Evolutionary conservation across 2,888 invertebrate genomes (phyloP), one percentile per base, ranked within the genome.

Genomic region (Tenthredo distinguenda): DNA sequence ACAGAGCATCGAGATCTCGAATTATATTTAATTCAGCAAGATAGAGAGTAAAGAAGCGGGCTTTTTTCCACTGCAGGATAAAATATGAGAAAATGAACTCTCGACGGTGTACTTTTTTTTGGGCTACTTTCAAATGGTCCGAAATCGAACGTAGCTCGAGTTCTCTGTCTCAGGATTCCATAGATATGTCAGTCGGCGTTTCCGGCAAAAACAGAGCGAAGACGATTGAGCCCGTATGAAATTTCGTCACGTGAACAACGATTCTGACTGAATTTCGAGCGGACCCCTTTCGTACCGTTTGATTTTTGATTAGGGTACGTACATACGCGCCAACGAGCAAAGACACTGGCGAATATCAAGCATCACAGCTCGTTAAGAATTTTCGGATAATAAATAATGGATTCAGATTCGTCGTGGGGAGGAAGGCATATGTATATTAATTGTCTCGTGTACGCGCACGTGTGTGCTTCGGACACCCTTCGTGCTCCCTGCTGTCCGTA

Each of bases 381-480:
- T 72, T 26, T 7, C 50, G 31, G 31, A 77, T 77, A 31, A 55
- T 77, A 77, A 50, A 77, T 77, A 77, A 77, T 77, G 77, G n/a
- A 77, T 77, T 55, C 34, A 77, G 55, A 77, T 40, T 72, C 72
- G 43, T 37, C n/a, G 40, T 43, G 21, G 43, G 72, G 55, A 55
- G 50, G 7, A 50, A 68, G 34, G 34, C 34, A 68, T 26, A 31
- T 68, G 31, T 31, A 7, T 68, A 68, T 34, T 68, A 68, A 31
- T 68, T 68, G 68, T 77, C 77, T 55, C 50, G 50, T 50, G 50
- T 50, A 50, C 50, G 26, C 40, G 76, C 76, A 47, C 79, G 34
- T 58, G 62, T 50, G 37, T 15, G 40, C 62, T 34, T 81, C 55
- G 76, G 50, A 77, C 50, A 77, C 26, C 31, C 50, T n/a, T 72